Conservation (phyloP, 2,888 invertebrate genomes). For the Tenthredo mesomela region DNA sequence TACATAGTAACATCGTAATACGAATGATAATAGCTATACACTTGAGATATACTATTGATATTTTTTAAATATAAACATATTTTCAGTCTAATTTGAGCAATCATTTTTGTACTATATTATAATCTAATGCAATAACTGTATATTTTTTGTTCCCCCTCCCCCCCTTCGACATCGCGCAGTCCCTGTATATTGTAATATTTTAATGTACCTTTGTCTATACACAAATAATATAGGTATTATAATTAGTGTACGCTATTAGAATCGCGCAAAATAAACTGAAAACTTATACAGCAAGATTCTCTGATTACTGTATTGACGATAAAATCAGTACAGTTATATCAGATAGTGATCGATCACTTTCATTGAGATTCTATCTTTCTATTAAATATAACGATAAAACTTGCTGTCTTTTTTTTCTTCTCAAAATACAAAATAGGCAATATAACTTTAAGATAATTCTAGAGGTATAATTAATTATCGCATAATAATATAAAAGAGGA, state of each 20-base stretch:
- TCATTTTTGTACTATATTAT: constrained; percentile 9
- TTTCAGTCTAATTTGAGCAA: constrained; percentile 43
- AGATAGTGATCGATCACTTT: neutral
- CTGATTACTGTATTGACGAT: neutral
- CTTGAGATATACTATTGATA: constrained; percentile 25
- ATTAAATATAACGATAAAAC: constrained; percentile 10
- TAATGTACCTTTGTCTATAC: constrained; percentile 29
- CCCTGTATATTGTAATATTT: constrained; percentile 45
- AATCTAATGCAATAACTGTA: constrained; percentile 34
- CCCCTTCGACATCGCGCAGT: neutral
- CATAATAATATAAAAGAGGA: neutral
- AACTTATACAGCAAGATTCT: constrained; percentile 6
- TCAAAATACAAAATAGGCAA: neutral
- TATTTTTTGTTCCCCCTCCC: neutral
- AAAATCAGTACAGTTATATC: constrained; percentile 4
- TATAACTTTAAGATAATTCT: neutral
- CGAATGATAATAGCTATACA: constrained; percentile 6
- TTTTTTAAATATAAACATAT: constrained; percentile 34
- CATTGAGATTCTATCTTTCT: neutral
- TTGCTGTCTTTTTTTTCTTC: neutral
- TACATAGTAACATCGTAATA: neutral
- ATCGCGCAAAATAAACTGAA: constrained; percentile 39
- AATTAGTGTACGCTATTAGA: neutral
- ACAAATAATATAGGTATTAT: neutral
- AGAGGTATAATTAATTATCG: constrained; percentile 6